Evolutionary conservation across 2,113 vertebrate genomes (phyloP), one percentile per base, ranked within the genome.

Genomic region (Formicarius rufipectus): DNA sequence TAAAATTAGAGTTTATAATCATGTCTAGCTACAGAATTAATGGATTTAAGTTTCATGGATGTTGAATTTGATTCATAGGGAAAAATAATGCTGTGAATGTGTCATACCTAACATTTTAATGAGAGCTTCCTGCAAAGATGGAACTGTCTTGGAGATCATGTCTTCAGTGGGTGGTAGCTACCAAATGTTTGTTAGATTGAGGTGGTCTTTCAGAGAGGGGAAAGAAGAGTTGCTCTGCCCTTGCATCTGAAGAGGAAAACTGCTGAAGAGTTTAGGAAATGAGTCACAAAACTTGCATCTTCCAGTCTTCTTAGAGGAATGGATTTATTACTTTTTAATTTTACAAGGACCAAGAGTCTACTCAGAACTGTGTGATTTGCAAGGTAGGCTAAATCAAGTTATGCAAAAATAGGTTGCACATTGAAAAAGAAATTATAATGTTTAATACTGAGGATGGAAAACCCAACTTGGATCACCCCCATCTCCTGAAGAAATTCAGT

Each of bases 291-390:
- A n/a, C 49, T 92, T 88, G 33, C 67, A 9, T 88, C 45, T 95
- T 95, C 63, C 67, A 76, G 31, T 79, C 84, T 67, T 39, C 50
- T 67, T 81, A 89, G 75, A 94, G 76, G 33, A 84, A 86, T 27
- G 14, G 56, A 94, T 53, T 91, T 93, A 97, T 95, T 95, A 87
- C 53, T 91, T 94, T 60, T 90, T 50, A 93, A 80, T 96, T 92
- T 84, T 19, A 15, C 5, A 37, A 44, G 76, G 62, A 50, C 24
- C 42, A 44, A 10, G n/a, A 4, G 8, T 94, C 73, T 50, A 91
- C 89, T 90, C n/a, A 95, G 58, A 90, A 81, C 14, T 31, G 10
- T 47, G 6, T 78, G 58, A 71, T 84, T 87, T 73, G 69, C 35
- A 66, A 59, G 18, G 60, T 22, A 71, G 75, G 31, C 72, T 87